A percentile compares a stretch with the other conserved stretches of the same genome.
Conservation (phyloP, 2,888 invertebrate genomes). For the Marronus borbonicus region DNA sequence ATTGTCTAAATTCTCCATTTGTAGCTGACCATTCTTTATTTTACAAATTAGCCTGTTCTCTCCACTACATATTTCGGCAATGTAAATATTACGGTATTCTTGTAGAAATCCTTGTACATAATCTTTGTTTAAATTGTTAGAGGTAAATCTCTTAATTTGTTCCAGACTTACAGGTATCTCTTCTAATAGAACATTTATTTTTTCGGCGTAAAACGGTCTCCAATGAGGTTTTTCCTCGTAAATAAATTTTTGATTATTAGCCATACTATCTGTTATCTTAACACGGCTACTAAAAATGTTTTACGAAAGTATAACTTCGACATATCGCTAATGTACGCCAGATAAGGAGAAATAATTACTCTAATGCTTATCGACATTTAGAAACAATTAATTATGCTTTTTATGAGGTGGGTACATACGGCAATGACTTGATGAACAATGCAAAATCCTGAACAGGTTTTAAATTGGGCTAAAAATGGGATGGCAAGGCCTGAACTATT, state of each 20-base stretch:
- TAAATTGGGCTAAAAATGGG: too few relatives aligned
- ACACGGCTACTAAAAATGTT: too few relatives aligned
- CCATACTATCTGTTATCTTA: too few relatives aligned
- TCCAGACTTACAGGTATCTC: background rate
- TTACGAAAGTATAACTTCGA: too few relatives aligned
- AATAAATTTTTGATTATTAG: background rate
- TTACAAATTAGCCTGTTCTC: background rate
- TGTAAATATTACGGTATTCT: slow-evolving; percentile 25
- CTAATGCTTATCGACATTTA: too few relatives aligned
- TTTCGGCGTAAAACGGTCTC: slow-evolving; percentile 22
- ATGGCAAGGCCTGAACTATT: too few relatives aligned
- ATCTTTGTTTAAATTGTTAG: background rate
- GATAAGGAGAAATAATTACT: background rate
- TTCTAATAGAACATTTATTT: background rate
- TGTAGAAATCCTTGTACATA: slow-evolving; percentile 12
- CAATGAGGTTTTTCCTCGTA: slow-evolving; percentile 33
- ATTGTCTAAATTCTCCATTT: background rate
- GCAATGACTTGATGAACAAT: too few relatives aligned
- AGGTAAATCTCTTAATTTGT: slow-evolving; percentile 1
- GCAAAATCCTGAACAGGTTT: too few relatives aligned
- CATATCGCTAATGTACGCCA: background rate
- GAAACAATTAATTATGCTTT: too few relatives aligned
- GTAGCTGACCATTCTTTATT: background rate
- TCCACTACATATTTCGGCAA: slow-evolving; percentile 12
- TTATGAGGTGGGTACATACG: too few relatives aligned